Base-by-base conservation (phyloP, 2,113 vertebrate species). In the Protomyctophum bolini region DNA sequence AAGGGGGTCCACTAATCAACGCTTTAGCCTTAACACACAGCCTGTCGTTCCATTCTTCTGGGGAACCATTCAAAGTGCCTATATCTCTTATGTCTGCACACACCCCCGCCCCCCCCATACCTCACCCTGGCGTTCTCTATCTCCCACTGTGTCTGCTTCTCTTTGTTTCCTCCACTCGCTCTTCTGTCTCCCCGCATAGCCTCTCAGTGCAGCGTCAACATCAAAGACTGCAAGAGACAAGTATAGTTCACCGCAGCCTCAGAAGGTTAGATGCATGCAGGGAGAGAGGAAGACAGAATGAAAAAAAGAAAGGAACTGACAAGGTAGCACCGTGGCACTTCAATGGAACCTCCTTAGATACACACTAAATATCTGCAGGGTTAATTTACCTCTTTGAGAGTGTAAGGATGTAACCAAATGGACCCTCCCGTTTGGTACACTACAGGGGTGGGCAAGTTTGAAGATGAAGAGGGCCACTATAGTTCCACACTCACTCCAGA, bases 231-330 rank as follows among this genome's bases (percentile, higher is more conserved):
- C 28, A 62, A 55, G 73, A 81, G 80, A 83, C 85, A 80, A 79
- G 83, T 81, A 41, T 41, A 63, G 76, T 77, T 73, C 58, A 49
- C 71, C 15, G 10, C 11, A 2, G 71, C 81, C 58, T 76, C 73
- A 61, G 83, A 83, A 86, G 83, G 83, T 86, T 86, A 84, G 58
- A 46, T 10, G 21, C 33, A 41, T 41, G 41, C n/a, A n/a, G n/a
- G 33, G 33, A 56, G 79, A 81, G 74, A 51, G 10, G 47, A 0
- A 78, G 84, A 83, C 68, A 75, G 81, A 81, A 6, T 79, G 69
- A 64, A 71, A 64, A 82, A 81, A 6, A 80, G 69, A 64, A 71
- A 64, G 69, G 73, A 82, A 72, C 59, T 80, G 81, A 82, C 67
- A 47, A 3, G 61, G 57, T 21, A 2, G 21, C 21, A 21, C 21